Percentiles rank a stretch among this genome's conserved stretches.
Conservation (phyloP, 2,888 invertebrate species). For the Lapara coniferarum region DNA sequence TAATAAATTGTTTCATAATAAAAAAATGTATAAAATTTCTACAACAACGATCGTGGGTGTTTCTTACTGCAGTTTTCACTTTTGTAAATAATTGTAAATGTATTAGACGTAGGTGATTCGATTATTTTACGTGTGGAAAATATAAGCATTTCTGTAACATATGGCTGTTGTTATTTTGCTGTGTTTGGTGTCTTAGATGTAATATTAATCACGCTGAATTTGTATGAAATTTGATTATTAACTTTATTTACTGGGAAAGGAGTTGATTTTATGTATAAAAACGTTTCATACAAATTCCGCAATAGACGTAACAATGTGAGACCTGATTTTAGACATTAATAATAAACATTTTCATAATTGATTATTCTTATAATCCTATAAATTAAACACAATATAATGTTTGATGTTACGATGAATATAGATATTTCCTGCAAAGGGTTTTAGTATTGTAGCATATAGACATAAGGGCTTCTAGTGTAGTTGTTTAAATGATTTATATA, state of each 20-base stretch:
- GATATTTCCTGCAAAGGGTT: slow-evolving; percentile 11
- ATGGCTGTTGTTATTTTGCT: slow-evolving; percentile 67
- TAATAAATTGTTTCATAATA: slow-evolving; percentile 1
- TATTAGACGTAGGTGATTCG: slow-evolving; percentile 36
- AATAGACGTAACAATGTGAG: slow-evolving; percentile 51
- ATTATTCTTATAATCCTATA: slow-evolving; percentile 36
- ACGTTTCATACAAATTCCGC: slow-evolving; percentile 1
- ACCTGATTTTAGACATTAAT: slow-evolving; percentile 62
- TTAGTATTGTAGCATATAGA: slow-evolving; percentile 17
- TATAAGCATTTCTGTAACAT: slow-evolving; percentile 65
- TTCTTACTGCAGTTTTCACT: slow-evolving; percentile 21
- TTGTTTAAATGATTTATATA: slow-evolving; percentile 26
- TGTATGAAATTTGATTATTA: slow-evolving; percentile 19
- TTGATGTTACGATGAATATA: slow-evolving; percentile 28
- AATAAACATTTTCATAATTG: slow-evolving; percentile 37
- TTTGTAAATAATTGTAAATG: slow-evolving; percentile 38
- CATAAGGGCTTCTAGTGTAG: slow-evolving; percentile 28
- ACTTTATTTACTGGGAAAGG: no score
- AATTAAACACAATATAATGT: slow-evolving; percentile 28
- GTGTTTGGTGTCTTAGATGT: slow-evolving; percentile 75
- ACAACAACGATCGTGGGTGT: slow-evolving; percentile 5
- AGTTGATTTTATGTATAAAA: slow-evolving; percentile 3
- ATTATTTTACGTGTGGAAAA: slow-evolving; percentile 36
- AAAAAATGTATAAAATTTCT: slow-evolving; percentile 19
- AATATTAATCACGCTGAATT: slow-evolving; percentile 41